These are phyloP conservation scores for Corythoichthys haematopterus DNA, from an alignment of 2,113 vertebrate genomes.

Conservation along the genomic window DNA sequence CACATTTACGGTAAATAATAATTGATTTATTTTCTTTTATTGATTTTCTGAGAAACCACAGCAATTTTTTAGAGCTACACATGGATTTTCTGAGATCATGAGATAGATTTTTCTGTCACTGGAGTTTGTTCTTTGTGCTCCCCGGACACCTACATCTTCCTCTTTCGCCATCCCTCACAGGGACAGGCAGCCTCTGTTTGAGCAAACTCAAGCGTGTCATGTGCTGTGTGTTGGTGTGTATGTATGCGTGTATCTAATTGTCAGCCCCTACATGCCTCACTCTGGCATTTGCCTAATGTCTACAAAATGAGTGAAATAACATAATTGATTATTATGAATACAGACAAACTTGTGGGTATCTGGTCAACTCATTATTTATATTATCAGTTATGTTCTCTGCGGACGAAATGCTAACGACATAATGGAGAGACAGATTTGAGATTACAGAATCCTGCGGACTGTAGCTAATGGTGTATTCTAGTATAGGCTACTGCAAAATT, in stretches of 20 bases:
- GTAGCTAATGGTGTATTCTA: conserved; percentile 49
- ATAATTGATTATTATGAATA: conserved; percentile 72
- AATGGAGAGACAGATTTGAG: conserved; percentile 30
- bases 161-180: conserved; percentile 37
- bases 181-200: conserved; percentile 70
- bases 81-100: conserved; percentile 28
- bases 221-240: conserved; percentile 21
- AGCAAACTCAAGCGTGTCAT: conserved; percentile 69
- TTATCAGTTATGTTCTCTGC: conserved; percentile 65
- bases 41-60: conserved; percentile 6
- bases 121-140: conserved; percentile 37
- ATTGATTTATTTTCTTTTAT: neutral
- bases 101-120: conserved; percentile 27
- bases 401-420: conserved; percentile 48
- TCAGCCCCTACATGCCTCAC: conserved; percentile 55
- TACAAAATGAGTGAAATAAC: conserved; percentile 73
- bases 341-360: conserved; percentile 56
- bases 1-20: conserved; percentile 26
- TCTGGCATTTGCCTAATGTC: conserved; percentile 64
- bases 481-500: neutral
- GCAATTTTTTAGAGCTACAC: conserved; percentile 7
- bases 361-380: conserved; percentile 69
- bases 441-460: conserved; percentile 34
- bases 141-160: conserved; percentile 29
- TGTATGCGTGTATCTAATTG: conserved; percentile 31